Conservation (phyloP, 2,113 vertebrate genomes). For the Grammatotria lemairii region DNA sequence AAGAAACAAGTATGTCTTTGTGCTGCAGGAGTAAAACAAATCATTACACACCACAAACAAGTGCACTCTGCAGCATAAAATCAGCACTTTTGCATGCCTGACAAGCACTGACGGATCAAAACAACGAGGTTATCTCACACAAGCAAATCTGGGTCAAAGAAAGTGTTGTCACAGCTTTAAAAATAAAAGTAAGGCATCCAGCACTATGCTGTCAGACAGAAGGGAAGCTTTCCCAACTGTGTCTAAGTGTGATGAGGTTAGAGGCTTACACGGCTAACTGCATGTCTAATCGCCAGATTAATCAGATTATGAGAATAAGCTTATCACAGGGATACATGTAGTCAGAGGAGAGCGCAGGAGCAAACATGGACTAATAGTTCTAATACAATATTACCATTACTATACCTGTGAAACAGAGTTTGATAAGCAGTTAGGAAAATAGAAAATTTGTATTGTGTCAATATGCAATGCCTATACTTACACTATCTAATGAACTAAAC, state of each 20-base stretch:
- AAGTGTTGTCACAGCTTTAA: background rate
- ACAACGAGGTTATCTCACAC: background rate
- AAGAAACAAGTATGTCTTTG: conserved; percentile 86
- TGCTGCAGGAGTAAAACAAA: conserved; percentile 74
- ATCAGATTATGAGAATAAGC: conserved; percentile 39
- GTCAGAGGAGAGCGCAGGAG: background rate
- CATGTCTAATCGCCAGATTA: conserved; percentile 24
- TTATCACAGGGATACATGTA: conserved; percentile 12
- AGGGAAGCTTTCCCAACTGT: background rate
- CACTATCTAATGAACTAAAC: background rate
- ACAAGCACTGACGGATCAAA: background rate
- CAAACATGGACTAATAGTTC: background rate
- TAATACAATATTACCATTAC: background rate
- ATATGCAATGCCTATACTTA: background rate
- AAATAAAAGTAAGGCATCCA: background rate
- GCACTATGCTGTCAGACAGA: background rate
- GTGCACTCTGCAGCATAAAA: background rate
- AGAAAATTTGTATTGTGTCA: background rate
- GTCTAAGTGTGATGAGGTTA: conserved; percentile 26
- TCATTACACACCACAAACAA: conserved; percentile 17
- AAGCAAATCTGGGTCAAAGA: background rate
- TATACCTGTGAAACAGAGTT: background rate
- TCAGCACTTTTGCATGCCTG: background rate
- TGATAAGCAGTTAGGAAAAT: background rate
- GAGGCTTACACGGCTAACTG: conserved; percentile 8